phyloP scores from a whole-genome alignment of 30 jellyfish, hydroid and myxozoan genomes.

The Aurelia aurita region DNA sequence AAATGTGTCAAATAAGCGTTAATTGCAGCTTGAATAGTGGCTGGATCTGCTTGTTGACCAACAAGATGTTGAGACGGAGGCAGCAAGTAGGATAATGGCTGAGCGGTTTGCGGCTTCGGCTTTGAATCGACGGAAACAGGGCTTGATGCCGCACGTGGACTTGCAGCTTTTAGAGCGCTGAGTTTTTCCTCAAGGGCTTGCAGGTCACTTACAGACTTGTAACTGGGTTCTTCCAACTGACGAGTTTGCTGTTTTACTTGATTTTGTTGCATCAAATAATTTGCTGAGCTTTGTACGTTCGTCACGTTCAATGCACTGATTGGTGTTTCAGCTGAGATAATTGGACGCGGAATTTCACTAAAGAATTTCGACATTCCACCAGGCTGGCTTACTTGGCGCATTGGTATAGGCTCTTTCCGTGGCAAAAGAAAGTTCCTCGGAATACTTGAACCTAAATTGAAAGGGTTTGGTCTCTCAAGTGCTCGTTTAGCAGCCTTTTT shows the following conservation, averaged over 20 bases:
- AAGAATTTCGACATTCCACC: constrained; percentile 46
- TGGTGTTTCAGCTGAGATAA: no score
- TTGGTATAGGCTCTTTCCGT: constrained; percentile 27
- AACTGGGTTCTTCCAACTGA: constrained; percentile 9
- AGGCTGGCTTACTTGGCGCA: constrained; percentile 23
- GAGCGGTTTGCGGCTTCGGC: constrained; percentile 4
- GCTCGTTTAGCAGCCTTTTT: constrained; percentile 84
- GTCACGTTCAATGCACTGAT: no score
- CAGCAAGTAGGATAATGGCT: constrained; percentile 12
- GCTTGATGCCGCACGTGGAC: constrained; percentile 29
- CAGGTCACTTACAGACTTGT: constrained; percentile 26
- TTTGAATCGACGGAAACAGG: neutral
- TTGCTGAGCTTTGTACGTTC: neutral
- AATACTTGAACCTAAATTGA: constrained; percentile 64
- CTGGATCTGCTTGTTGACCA: constrained; percentile 34
- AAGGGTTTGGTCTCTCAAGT: constrained; percentile 81
- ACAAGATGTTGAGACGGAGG: constrained; percentile 19
- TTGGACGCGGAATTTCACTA: neutral
- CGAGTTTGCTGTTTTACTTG: neutral
- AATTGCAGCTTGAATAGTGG: constrained; percentile 28
- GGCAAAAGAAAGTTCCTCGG: constrained; percentile 70
- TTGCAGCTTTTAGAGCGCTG: constrained; percentile 40
- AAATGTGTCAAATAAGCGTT: constrained; percentile 54
- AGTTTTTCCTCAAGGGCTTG: constrained; percentile 28
- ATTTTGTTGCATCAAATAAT: neutral